Base-by-base conservation (phyloP, 2,113 vertebrate genomes). In the Laterallus jamaicensis region DNA sequence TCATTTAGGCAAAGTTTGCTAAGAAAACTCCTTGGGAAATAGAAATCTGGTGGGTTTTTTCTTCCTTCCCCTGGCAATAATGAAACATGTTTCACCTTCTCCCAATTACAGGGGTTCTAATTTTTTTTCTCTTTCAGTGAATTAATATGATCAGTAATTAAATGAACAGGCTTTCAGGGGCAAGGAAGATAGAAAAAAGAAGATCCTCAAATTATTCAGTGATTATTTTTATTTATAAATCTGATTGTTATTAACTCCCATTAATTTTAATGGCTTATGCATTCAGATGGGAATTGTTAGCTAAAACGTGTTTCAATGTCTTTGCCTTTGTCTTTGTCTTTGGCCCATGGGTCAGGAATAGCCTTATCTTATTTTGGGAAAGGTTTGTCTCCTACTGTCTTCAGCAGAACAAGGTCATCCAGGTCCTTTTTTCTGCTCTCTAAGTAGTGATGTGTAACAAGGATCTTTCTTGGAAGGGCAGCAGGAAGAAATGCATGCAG, bases 321-420 rank as follows among this genome's bases (percentile, higher is more conserved):
- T 81, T 47, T 92, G n/a, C 29, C 47, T 92, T 93, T 95, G 80
- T 35, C 35, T 35, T 35, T 35, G 86, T 84, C 88, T 91, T 63
- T 75, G 77, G 14, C 39, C 42, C 22, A 6, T 2, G 35, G 64
- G 66, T 84, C 76, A 94, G 52, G 70, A 88, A 68, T 5, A 56
- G 22, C 7, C 42, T 49, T 88, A 74, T 82, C 32, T 35, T 66
- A 22, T 86, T 86, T 84, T 42, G 29, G 11, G 25, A 56, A 90
- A 63, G 47, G 47, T 21, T 67, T 93, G 11, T 70, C 55, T 91
- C n/a, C 64, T 64, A 4, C 60, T 81, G 42, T 18, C 5, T 40
- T 15, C 58, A 59, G 64, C 21, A 93, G 64, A 81, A 42, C 47
- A 88, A 95, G 64, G 88, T 86, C 92, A 81, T 50, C 11, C 15